Percentiles rank a stretch among this genome's conserved stretches.
phyloP scores from a whole-genome alignment of 1,140 invertebrate species.

The Dendroctonus valens region DNA sequence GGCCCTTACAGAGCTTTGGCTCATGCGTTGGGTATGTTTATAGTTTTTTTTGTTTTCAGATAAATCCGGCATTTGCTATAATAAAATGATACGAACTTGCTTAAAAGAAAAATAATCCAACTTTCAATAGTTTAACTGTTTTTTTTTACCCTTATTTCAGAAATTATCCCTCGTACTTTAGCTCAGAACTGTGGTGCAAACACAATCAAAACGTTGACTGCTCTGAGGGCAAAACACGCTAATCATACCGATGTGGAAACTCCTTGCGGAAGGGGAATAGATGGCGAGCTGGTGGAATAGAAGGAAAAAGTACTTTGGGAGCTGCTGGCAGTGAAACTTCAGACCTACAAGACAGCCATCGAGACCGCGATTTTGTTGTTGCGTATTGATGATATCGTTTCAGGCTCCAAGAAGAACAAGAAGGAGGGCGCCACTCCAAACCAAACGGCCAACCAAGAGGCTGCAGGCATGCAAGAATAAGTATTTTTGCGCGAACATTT shows the following conservation, averaged over 20 bases:
- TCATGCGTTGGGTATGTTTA: conserved; percentile 66
- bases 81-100: no score
- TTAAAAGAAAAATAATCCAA: neutral
- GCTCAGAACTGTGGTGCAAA: conserved; percentile 98
- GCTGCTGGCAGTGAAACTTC: conserved; percentile 91
- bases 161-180: conserved; percentile 96
- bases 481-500: no score
- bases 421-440: conserved; percentile 53
- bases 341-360: conserved; percentile 95
- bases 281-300: conserved; percentile 95
- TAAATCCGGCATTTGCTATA: no score
- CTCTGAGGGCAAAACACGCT: conserved; percentile 81
- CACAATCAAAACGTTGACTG: conserved; percentile 92
- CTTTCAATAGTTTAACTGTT: neutral
- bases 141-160: conserved; percentile 51
- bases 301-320: conserved; percentile 90
- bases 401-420: conserved; percentile 90
- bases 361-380: conserved; percentile 96
- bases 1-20: conserved; percentile 92
- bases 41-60: no score
- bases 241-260: conserved; percentile 56
- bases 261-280: conserved; percentile 82
- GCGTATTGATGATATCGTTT: conserved; percentile 98
- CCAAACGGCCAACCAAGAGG: conserved; percentile 44
- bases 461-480: conserved; percentile 20